Conservation (phyloP, 2,113 vertebrate genomes). For the Plecotus auritus region DNA sequence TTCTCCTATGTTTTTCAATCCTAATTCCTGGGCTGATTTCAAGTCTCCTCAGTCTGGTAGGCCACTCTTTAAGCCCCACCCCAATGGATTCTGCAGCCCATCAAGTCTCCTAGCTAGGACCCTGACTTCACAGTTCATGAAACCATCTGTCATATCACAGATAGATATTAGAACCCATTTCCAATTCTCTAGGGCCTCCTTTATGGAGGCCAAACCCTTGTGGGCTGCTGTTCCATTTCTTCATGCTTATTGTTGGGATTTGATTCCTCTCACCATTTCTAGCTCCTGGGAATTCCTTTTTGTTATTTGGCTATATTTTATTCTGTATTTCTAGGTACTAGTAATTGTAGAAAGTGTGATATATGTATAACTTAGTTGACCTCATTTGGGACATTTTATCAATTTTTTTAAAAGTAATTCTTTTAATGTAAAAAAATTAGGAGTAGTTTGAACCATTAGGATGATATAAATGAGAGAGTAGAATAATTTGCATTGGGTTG, state of each 20-base stretch:
- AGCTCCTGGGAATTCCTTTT: neutral
- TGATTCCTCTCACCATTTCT: neutral
- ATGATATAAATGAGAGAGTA: conserved; percentile 20
- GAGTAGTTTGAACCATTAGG: neutral
- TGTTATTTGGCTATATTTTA: neutral
- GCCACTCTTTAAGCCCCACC: neutral
- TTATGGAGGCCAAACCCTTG: neutral
- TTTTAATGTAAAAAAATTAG: neutral
- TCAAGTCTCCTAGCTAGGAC: neutral
- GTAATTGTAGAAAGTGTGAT: neutral
- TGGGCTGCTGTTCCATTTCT: neutral
- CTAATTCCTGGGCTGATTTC: neutral
- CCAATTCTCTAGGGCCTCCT: neutral
- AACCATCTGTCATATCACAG: neutral
- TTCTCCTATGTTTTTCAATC: neutral
- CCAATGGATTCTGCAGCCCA: neutral
- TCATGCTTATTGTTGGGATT: neutral
- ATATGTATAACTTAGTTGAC: neutral
- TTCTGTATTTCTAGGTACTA: neutral
- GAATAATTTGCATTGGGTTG: neutral
- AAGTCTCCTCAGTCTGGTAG: neutral
- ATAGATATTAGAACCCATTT: neutral
- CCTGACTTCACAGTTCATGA: neutral
- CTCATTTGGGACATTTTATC: neutral
- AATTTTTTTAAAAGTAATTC: neutral